phyloP scores from a whole-genome alignment of 2,888 invertebrate genomes.

The Ceriagrion tenellum region DNA sequence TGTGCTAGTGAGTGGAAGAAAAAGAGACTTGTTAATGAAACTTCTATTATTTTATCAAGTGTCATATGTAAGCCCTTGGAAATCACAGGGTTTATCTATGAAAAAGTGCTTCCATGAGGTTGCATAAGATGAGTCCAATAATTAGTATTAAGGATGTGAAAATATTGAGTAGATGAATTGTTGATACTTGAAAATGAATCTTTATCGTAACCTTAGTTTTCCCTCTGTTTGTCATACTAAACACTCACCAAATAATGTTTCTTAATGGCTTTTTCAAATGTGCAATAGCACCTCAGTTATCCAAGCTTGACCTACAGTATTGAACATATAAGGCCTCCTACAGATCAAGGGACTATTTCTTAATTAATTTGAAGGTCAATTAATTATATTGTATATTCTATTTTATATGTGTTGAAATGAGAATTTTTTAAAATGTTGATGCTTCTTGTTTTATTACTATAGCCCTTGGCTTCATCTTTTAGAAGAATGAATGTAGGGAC shows the following conservation, averaged over 20 bases:
- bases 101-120: conserved; percentile 65
- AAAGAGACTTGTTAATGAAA: conserved; percentile 21
- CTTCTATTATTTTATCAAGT: conserved; percentile 41
- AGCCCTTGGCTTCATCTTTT: background rate
- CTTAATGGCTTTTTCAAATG: conserved; percentile 35
- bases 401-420: background rate
- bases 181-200: conserved; percentile 56
- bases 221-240: conserved; percentile 43
- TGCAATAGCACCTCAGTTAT: conserved; percentile 57
- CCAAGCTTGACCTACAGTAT: conserved; percentile 32
- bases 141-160: conserved; percentile 55
- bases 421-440: background rate
- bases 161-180: conserved; percentile 46
- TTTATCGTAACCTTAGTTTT: conserved; percentile 59
- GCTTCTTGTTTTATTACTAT: background rate
- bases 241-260: conserved; percentile 63
- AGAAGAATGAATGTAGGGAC: background rate
- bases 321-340: background rate
- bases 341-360: background rate
- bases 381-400: background rate
- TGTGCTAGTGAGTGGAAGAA: background rate
- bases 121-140: conserved; percentile 64
- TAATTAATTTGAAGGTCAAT: background rate
- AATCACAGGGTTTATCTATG: conserved; percentile 65
- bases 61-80: conserved; percentile 60